Conservation (phyloP, 1,140 invertebrate species). For the Antheraea pernyi region DNA sequence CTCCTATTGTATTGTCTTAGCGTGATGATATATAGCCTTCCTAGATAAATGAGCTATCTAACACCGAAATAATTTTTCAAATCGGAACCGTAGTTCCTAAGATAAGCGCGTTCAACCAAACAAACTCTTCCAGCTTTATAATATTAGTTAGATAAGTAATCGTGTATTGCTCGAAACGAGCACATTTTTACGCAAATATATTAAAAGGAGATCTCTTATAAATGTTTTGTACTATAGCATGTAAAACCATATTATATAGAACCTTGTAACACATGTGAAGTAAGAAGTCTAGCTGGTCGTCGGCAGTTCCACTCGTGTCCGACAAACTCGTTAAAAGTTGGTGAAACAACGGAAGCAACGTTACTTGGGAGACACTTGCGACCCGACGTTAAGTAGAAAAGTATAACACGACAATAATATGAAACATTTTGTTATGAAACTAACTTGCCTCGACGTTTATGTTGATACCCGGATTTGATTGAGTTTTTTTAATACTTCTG, state of each 20-base stretch:
- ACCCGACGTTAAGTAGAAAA: constrained; percentile 73
- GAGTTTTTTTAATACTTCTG: constrained; percentile 22
- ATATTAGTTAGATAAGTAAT: no score
- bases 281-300: constrained; percentile 40
- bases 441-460: constrained; percentile 60
- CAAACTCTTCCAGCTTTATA: no score
- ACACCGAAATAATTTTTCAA: no score
- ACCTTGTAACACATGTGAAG: constrained; percentile 54
- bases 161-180: no score
- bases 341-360: constrained; percentile 70
- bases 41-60: no score
- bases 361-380: constrained; percentile 68
- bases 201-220: neutral
- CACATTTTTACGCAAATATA: neutral
- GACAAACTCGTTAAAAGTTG: constrained; percentile 78
- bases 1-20: no score
- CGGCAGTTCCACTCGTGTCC: constrained; percentile 57
- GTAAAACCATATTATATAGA: constrained; percentile 4
- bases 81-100: no score
- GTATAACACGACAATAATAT: constrained; percentile 74
- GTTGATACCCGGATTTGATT: constrained; percentile 35
- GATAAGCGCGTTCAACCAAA: no score
- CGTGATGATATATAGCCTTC: no score
- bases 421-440: constrained; percentile 68
- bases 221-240: neutral